Evolutionary conservation across 2,113 vertebrate genomes (phyloP).

Genomic region (Puffinus mauretanicus): DNA sequence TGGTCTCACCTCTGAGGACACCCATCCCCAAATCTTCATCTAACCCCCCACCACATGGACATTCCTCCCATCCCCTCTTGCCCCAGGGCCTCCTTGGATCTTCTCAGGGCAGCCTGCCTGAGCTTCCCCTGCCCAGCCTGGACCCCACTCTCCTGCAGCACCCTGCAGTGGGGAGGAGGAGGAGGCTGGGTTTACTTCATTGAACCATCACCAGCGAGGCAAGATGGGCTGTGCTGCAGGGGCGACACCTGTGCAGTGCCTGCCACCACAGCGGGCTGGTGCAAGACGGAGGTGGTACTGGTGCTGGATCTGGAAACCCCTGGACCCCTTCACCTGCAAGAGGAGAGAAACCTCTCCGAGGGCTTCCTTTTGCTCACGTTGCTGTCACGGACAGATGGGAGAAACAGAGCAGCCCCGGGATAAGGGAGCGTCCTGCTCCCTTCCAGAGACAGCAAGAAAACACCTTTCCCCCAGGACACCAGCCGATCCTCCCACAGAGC

Average conservation of each 20-base stretch:
- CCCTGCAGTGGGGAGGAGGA: slow-evolving; percentile 18
- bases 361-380: accelerated
- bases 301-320: neutral
- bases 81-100: neutral
- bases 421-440: neutral
- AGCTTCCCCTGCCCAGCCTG: neutral
- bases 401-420: neutral
- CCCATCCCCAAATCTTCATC: neutral
- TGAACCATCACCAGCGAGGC: neutral
- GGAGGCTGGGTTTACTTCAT: neutral
- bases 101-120: neutral
- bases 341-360: neutral
- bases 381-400: neutral
- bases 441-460: neutral
- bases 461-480: neutral
- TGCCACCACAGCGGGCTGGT: neutral
- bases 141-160: neutral
- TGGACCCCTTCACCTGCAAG: neutral
- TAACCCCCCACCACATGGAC: accelerated
- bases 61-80: neutral
- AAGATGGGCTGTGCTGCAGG: neutral
- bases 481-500: neutral
- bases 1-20: neutral
- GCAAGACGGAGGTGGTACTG: neutral
- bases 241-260: neutral